Percentiles rank a stretch among this genome's conserved stretches.
Conservation (phyloP, 35 echinoderm and acorn worm genomes). For the Eucidaris tribuloides region DNA sequence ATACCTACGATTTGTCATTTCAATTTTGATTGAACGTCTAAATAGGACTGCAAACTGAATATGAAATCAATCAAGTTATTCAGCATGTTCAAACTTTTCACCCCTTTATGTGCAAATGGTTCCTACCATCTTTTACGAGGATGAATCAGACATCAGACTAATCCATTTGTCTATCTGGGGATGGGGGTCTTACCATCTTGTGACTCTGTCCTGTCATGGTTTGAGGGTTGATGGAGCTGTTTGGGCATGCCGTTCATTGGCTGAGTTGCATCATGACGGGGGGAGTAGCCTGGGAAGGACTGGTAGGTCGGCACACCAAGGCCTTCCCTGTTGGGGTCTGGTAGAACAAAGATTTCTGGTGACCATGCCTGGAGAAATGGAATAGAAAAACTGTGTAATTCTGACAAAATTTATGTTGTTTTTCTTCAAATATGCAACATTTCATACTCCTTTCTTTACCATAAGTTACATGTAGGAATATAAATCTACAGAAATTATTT, state of each 20-base stretch:
- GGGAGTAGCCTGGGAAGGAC: not conserved
- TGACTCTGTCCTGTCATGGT: constrained; percentile 43
- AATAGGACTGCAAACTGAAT: too few relatives aligned
- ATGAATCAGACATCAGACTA: too few relatives aligned
- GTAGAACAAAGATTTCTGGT: constrained; percentile 61
- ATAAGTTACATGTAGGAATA: not conserved
- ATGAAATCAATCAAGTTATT: not conserved
- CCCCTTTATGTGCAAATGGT: not conserved
- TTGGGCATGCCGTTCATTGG: not conserved
- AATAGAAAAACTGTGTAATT: not conserved
- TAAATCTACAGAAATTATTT: not conserved
- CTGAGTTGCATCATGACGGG: constrained; percentile 23
- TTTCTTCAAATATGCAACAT: not conserved
- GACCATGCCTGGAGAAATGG: constrained; percentile 20
- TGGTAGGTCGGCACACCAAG: not conserved
- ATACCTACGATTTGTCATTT: too few relatives aligned
- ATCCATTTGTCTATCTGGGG: not conserved
- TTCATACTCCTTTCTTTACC: not conserved
- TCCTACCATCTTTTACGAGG: not conserved
- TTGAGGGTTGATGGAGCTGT: not conserved
- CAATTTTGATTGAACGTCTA: too few relatives aligned
- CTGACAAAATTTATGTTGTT: not conserved
- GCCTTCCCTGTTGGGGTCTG: not conserved
- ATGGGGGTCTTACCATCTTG: not conserved
- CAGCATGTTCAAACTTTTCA: not conserved